Percentiles rank a stretch among this genome's conserved stretches.
Evolutionary conservation across 2,113 vertebrate species (phyloP).

Genomic region (Delphinus delphis): DNA sequence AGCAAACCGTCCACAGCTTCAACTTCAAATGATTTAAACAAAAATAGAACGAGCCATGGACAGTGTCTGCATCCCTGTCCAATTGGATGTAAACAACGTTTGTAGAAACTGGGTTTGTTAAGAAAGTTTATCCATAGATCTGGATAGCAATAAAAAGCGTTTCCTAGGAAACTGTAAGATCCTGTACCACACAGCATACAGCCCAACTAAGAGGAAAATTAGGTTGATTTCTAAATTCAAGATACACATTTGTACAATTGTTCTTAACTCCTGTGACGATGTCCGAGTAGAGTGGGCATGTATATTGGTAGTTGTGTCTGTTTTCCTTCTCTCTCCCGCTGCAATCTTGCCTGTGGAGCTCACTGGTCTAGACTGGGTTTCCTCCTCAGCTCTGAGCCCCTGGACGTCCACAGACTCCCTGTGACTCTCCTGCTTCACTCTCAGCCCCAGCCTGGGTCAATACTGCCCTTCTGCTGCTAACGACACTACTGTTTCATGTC

Average conservation of each 20-base stretch:
- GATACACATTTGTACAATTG: conserved; percentile 85
- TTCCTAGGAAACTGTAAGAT: conserved; percentile 98
- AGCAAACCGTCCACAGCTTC: conserved; percentile 84
- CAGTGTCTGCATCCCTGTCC: conserved; percentile 87
- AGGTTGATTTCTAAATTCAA: conserved; percentile 85
- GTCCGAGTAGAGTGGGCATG: conserved; percentile 78
- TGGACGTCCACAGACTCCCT: conserved; percentile 65
- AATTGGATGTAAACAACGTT: conserved; percentile 89
- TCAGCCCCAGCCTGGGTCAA: conserved; percentile 78
- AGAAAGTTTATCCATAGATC: conserved; percentile 95
- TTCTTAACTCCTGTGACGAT: conserved; percentile 80
- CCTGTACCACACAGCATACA: conserved; percentile 93
- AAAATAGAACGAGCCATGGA: conserved; percentile 87
- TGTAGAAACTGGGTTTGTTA: conserved; percentile 89
- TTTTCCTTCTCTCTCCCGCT: conserved; percentile 70
- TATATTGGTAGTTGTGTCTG: conserved; percentile 70
- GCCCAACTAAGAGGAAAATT: conserved; percentile 89
- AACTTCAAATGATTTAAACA: conserved; percentile 86
- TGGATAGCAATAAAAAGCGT: conserved; percentile 95
- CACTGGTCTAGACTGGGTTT: conserved; percentile 78
- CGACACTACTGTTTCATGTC: conserved; percentile 90
- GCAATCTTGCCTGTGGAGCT: conserved; percentile 77
- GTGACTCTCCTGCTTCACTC: conserved; percentile 61
- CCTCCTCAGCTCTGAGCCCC: conserved; percentile 56
- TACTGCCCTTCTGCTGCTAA: conserved; percentile 90